Conservation (phyloP, 2,113 vertebrate genomes). For the Stegostoma tigrinum region DNA sequence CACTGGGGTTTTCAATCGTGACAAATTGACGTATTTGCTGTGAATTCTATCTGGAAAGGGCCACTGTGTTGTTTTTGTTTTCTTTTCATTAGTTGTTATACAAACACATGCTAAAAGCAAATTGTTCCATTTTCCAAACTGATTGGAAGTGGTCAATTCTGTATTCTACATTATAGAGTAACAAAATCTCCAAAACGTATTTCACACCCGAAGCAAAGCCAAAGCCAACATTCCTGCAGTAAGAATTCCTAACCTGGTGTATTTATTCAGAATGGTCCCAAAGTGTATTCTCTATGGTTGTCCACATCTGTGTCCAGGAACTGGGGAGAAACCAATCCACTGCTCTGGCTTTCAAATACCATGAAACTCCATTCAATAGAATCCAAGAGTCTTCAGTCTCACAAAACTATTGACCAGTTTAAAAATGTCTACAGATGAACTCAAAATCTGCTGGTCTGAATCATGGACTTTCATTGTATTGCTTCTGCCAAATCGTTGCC, state of each 20-base stretch:
- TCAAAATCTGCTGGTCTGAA: neutral
- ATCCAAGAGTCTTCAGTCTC: neutral
- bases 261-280: neutral
- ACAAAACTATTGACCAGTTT: neutral
- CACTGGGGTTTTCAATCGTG: neutral
- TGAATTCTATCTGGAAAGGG: neutral
- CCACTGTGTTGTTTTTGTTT: slow-evolving; percentile 11
- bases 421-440: neutral
- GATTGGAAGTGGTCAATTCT: neutral
- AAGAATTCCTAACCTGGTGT: neutral
- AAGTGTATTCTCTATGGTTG: neutral
- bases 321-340: neutral
- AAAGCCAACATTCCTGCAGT: neutral
- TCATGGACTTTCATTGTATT: too few species aligned
- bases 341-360: neutral
- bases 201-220: neutral
- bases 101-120: too few species aligned
- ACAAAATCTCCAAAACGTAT: neutral
- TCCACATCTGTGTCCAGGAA: neutral
- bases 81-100: neutral
- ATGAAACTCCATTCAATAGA: neutral
- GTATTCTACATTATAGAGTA: neutral
- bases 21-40: neutral
- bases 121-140: neutral
- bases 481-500: too few species aligned